Percentiles rank a stretch among this genome's conserved stretches.
Conservation (phyloP, 2,888 invertebrate genomes). For the Cephus runcator region DNA sequence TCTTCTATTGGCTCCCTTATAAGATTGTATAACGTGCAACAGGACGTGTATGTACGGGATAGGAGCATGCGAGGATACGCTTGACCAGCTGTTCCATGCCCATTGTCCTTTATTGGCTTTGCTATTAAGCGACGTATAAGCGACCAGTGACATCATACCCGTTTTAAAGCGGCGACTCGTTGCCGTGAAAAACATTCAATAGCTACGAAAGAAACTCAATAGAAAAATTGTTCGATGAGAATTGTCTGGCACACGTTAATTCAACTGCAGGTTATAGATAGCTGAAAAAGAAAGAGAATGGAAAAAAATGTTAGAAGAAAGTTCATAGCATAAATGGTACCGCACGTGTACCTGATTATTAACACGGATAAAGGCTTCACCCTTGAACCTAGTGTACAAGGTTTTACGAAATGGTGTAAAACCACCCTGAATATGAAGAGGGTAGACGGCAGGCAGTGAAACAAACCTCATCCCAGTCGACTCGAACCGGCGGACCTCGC, state of each 20-base stretch:
- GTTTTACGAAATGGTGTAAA: not conserved
- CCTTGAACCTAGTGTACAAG: not conserved
- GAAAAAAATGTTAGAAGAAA: not conserved
- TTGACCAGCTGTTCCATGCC: conserved; percentile 41
- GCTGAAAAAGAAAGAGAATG: not conserved
- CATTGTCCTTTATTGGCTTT: conserved; percentile 44
- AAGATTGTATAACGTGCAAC: not conserved
- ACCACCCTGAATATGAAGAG: not conserved
- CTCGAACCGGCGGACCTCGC: conserved; percentile 12
- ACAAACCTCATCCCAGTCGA: not conserved
- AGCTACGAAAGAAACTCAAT: not conserved
- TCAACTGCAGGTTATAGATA: conserved; percentile 29
- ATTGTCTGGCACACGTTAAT: conserved; percentile 7
- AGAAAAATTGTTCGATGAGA: not conserved
- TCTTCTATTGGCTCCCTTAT: not conserved
- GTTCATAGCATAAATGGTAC: not conserved
- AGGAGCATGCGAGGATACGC: conserved; percentile 35
- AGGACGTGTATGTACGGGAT: conserved; percentile 3
- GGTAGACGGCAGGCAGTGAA: not conserved
- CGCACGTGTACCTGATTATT: not conserved
- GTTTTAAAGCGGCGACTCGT: conserved; percentile 27
- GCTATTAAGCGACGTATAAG: conserved; percentile 11
- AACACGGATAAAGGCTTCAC: not conserved
- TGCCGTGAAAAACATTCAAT: conserved; percentile 3
- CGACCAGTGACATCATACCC: conserved; percentile 31